These are phyloP conservation scores for Elaphurus davidianus DNA, from an alignment of 2,113 vertebrate genomes.

Conservation along the genomic window DNA sequence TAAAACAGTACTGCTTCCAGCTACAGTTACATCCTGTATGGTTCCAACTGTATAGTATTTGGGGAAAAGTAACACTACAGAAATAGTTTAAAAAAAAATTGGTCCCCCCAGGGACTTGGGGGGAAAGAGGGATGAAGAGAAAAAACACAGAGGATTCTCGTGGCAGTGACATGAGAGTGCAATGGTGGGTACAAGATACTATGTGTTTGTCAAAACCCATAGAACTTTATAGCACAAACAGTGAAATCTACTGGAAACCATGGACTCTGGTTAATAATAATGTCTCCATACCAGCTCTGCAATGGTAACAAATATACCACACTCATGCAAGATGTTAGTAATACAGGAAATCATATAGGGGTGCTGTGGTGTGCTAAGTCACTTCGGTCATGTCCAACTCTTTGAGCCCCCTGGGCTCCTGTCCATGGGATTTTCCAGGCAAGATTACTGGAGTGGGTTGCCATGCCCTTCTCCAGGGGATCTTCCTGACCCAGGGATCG, in stretches of 20 bases:
- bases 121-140: rapidly evolving
- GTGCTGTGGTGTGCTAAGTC: background rate
- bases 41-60: background rate
- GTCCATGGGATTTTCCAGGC: background rate
- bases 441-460: background rate
- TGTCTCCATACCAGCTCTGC: rapidly evolving
- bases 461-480: background rate
- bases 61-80: background rate
- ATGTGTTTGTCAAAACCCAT: background rate
- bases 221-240: too few relatives aligned
- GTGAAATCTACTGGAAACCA: background rate
- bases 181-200: rapidly evolving
- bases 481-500: background rate
- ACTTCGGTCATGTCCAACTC: background rate
- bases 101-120: background rate
- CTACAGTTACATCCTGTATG: rapidly evolving
- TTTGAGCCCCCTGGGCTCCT: background rate
- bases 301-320: rapidly evolving
- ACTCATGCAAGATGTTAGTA: too few relatives aligned
- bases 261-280: too few relatives aligned
- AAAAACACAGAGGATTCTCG: background rate
- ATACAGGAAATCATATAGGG: rapidly evolving
- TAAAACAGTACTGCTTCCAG: background rate
- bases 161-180: background rate
- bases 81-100: background rate